Evolutionary conservation across 2,888 invertebrate species (phyloP).

Genomic region (Chrysodeixis includens): DNA sequence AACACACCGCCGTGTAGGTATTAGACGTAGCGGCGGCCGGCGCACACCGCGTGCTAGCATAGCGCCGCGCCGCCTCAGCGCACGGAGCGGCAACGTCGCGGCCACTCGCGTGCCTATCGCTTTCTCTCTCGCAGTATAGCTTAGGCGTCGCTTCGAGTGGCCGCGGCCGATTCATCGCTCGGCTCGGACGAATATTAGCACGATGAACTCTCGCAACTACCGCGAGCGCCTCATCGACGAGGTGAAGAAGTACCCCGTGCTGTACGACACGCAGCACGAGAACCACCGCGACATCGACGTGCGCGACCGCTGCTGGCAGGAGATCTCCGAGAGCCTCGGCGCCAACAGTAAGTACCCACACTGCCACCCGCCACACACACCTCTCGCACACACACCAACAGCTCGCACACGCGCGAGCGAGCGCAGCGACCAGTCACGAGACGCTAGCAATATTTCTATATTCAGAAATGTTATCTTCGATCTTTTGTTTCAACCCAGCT

Average conservation of each 20-base stretch:
- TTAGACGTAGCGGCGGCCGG: slow-evolving; percentile 35
- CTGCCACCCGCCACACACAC: no score
- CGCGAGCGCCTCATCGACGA: slow-evolving; percentile 82
- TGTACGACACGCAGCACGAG: slow-evolving; percentile 84
- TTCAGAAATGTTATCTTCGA: no score
- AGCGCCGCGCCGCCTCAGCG: slow-evolving; percentile 63
- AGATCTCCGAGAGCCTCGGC: slow-evolving; percentile 80
- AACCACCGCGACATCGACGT: slow-evolving; percentile 82
- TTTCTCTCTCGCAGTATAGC: slow-evolving; percentile 83
- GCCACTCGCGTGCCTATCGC: slow-evolving; percentile 58
- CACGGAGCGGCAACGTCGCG: slow-evolving; percentile 75
- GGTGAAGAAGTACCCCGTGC: slow-evolving; percentile 81
- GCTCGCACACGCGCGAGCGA: no score
- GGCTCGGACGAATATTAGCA: slow-evolving; percentile 5
- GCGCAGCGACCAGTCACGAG: no score
- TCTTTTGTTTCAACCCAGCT: no score
- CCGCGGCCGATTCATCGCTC: slow-evolving; percentile 58
- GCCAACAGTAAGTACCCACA: slow-evolving; percentile 76
- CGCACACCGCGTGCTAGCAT: slow-evolving; percentile 75
- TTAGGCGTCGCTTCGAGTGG: slow-evolving; percentile 69
- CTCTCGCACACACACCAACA: no score
- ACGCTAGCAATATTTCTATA: no score
- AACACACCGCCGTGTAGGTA: no score
- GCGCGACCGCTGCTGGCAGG: slow-evolving; percentile 83
- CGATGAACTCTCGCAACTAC: slow-evolving; percentile 69